Percentiles rank a stretch among this genome's conserved stretches.
phyloP scores from a whole-genome alignment of 2,888 invertebrate genomes.

The Epistrophe grossulariae region DNA sequence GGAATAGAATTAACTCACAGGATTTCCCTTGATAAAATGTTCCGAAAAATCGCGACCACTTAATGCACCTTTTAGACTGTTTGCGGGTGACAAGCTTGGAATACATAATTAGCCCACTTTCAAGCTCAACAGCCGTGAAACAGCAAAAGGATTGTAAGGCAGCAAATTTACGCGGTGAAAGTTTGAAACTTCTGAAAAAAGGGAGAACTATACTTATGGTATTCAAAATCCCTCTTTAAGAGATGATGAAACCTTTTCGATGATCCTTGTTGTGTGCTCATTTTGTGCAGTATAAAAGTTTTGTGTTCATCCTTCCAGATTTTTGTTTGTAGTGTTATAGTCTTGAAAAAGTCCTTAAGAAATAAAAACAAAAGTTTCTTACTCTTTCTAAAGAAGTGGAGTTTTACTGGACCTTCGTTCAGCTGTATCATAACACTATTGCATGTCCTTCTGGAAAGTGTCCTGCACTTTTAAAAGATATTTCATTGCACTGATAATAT shows the following conservation, averaged over 20 bases:
- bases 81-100: conserved; percentile 44
- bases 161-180: conserved; percentile 36
- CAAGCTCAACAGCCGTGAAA: conserved; percentile 30
- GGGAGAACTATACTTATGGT: conserved; percentile 11
- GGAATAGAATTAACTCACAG: conserved; percentile 28
- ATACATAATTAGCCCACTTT: conserved; percentile 57
- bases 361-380: conserved; percentile 69
- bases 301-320: conserved; percentile 23
- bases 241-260: conserved; percentile 71
- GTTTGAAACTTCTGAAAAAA: conserved; percentile 41
- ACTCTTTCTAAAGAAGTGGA: conserved; percentile 24
- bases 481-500: background rate
- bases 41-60: conserved; percentile 30
- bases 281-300: conserved; percentile 61
- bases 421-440: conserved; percentile 38
- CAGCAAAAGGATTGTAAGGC: conserved; percentile 1
- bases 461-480: conserved; percentile 49
- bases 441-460: conserved; percentile 35
- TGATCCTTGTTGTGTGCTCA: conserved; percentile 71
- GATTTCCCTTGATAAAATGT: conserved; percentile 18
- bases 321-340: conserved; percentile 50
- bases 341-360: conserved; percentile 49
- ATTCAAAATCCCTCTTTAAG: conserved; percentile 55
- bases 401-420: conserved; percentile 44
- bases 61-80: conserved; percentile 40